Evolutionary conservation across 2,113 vertebrate species (phyloP), one percentile per base, ranked within the genome.

Genomic region (Oryzias melastigma): DNA sequence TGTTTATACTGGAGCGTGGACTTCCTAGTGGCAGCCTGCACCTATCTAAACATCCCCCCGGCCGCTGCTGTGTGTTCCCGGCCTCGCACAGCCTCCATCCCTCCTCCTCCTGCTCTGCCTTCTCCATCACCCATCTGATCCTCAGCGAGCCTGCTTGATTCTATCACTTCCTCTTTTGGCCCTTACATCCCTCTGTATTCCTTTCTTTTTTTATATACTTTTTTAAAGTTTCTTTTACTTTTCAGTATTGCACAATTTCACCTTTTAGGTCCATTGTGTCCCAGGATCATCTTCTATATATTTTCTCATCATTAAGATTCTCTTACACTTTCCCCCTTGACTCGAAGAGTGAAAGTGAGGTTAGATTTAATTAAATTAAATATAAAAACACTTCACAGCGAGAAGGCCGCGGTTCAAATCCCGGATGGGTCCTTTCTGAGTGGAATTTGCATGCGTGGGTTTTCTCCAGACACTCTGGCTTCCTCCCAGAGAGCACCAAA

Each of bases 21-120:
- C 91, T 93, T 93, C 91, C 91, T 93, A 92, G 91, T 93, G 91
- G 91, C 91, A 93, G 91, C 90, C 88, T 92, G 91, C 91, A 92
- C 91, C 91, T 92, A 92, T 92, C 88, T 91, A 92, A 92, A 92
- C 91, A 92, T 92, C 91, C 91, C 90, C 88, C 89, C 83, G 82
- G 90, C 89, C 85, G 82, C 89, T 89, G 88, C 86, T 87, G 87
- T 85, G 62, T 90, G 87, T 91, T 91, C 88, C 88, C 80, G 85
- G 88, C 87, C 88, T 89, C 61, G 67, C 83, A 84, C 70, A 62
- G 71, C 76, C 76, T 49, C 6, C 47, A n/a, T 20, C 61, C 50
- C 52, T 46, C 52, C 52, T 54, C 52, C 45, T 55, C 7, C 46
- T 18, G 16, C 43, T 13, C 55, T 56, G 57, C 53, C 74, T 47